Evolutionary conservation across 37 sponge, comb jelly and placozoan species (phyloP), one percentile per base, ranked within the genome.

Genomic region (Aplysina aerophoba): DNA sequence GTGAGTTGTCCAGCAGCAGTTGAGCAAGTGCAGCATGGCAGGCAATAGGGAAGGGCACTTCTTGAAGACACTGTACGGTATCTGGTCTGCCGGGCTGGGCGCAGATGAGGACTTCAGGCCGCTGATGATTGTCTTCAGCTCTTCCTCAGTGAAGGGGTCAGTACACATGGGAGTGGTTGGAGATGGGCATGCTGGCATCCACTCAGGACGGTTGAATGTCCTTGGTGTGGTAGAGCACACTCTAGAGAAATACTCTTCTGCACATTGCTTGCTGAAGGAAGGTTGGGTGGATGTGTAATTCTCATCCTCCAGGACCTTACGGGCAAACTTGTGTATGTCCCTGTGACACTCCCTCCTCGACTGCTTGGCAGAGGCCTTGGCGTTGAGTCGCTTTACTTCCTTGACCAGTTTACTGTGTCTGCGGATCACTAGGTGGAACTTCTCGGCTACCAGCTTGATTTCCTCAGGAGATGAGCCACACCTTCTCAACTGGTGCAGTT

Each of bases 291-390:
- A 62, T 4, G 63, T 8, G 63, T 62, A 62, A 13, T 62, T 62
- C 4, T 69, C 71, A 1, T 69, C 71, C 13, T 69, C 71, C 71
- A 69, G 71, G 71, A 69, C 30, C 71, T 35, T 69, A 6, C 34
- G 71, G 71, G 71, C 71, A 30, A 69, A 69, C 34, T 69, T 69
- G 71, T 69, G 71, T 33, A 69, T 69, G 71, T 69, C 71, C 1
- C 71, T 33, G 34, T 69, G 71, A 35, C 71, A 69, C 31, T 69
- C 71, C 71, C 30, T 69, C 34, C 71, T 69, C 71, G 6, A 4
- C 71, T 69, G 71, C 34, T 69, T 69, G 34, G 71, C 71, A 69
- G 71, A 69, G 19, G 81, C 13, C 55, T 80, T 31, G 14, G 58
- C 8, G 24, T 21, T 15, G 31, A 28, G 58, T 6, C 5, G 56